Conservation (phyloP, 2,888 invertebrate species). For the Pherbina coryleti region DNA sequence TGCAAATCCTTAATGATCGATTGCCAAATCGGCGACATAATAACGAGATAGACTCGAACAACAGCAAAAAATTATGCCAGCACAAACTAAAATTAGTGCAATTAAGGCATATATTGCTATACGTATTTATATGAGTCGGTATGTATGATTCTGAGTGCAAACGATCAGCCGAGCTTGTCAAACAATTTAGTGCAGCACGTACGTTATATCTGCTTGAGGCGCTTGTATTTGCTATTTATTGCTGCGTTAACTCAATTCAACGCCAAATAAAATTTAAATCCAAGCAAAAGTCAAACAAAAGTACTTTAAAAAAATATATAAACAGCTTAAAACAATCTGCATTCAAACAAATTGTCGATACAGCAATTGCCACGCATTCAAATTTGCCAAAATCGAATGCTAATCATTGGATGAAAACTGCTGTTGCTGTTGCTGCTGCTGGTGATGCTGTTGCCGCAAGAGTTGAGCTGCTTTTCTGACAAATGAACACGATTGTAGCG, state of each 20-base stretch:
- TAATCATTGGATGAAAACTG: slow-evolving; percentile 39
- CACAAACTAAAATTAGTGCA: background rate
- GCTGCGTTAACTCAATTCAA: slow-evolving; percentile 24
- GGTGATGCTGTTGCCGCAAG: background rate
- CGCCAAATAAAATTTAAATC: slow-evolving; percentile 26
- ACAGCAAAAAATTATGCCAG: background rate
- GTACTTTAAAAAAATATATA: slow-evolving; percentile 29
- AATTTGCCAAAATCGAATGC: slow-evolving; percentile 48
- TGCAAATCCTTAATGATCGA: background rate
- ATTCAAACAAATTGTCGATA: slow-evolving; percentile 40
- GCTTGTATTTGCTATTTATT: background rate
- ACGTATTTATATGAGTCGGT: background rate
- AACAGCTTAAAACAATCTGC: slow-evolving; percentile 27
- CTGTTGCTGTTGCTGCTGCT: background rate
- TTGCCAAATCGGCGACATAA: background rate
- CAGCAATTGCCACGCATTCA: slow-evolving; percentile 37
- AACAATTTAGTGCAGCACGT: background rate
- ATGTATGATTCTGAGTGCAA: background rate
- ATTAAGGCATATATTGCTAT: background rate
- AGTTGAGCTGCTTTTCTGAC: slow-evolving; percentile 40
- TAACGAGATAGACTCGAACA: background rate
- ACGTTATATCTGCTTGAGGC: background rate
- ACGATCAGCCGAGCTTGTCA: background rate
- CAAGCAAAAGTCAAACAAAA: slow-evolving; percentile 32
- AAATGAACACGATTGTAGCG: slow-evolving; percentile 35